Base-by-base conservation (phyloP, 2,888 invertebrate genomes). In the Lagria hirta region DNA sequence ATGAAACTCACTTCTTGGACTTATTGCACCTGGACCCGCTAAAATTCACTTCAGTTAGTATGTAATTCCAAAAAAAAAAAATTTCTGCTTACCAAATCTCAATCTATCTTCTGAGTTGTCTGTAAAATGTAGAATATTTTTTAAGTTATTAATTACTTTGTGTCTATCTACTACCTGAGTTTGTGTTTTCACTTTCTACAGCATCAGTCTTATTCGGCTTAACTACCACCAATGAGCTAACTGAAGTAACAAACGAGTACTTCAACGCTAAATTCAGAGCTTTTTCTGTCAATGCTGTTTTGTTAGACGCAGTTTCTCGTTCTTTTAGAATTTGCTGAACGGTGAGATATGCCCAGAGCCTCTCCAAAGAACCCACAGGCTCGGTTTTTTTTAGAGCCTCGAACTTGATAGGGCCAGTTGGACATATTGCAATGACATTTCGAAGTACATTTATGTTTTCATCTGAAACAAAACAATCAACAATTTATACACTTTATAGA, bases 201-300 rank as follows among this genome's bases (percentile, higher is more conserved):
- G 34, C 8, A 18, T 15, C 23, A 4, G 37, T 37, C 4, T 18
- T 73, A 59, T 79, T 78, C 0, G 82, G 82, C 56, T 83, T 82
- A 6, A 81, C 81, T 2, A 84, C 83, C 15, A 84, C 80, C 51
- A 84, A 68, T 1, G 84, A 84, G 2, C 82, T 84, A 27, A 84
- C 71, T 4, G 82, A 78, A 1, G 84, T 84, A n/a, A 85, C 84
- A 62, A 85, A 83, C 3, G 63, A 62, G 43, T 63, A 66, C 43
- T 79, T 76, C 17, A 83, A 65, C 1, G 82, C 80, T 16, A 82
- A 64, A 11, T 71, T 69, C 2, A 82, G 68, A 0, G 80, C 81
- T 52, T 71, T 74, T 55, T 77, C 73, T 50, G 76, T 75, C 0
- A 74, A 72, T 1, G 65, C 23, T 3, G 14, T 24, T n/a, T 17